Conservation (phyloP, 2,797 vertebrate species). For the Acipenser ruthenus region DNA sequence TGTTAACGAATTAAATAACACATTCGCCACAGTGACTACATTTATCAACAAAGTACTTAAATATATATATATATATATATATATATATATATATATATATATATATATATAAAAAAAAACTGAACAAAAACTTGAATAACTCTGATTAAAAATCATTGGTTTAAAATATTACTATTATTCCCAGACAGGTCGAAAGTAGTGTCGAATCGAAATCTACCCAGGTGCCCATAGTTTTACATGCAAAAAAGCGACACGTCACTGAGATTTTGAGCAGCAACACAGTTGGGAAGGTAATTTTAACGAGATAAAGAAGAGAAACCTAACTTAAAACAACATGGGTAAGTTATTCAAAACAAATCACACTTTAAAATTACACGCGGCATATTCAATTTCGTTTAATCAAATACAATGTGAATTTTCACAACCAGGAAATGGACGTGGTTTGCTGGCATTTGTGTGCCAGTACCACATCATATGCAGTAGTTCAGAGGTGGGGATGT, state of each 20-base stretch:
- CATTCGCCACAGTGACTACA: conserved; percentile 4
- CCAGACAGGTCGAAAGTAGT: background rate
- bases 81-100: background rate
- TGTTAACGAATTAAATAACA: no score
- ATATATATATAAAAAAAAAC: background rate
- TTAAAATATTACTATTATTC: no score
- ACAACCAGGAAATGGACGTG: background rate
- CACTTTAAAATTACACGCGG: background rate
- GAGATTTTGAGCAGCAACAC: background rate
- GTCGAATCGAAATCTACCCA: conserved; percentile 4
- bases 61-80: background rate
- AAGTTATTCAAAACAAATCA: background rate
- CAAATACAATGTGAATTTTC: background rate
- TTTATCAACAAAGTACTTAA: conserved; percentile 1
- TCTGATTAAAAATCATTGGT: background rate
- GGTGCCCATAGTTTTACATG: background rate
- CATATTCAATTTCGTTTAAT: background rate
- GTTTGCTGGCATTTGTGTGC: no score
- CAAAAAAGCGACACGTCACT: conserved; percentile 18
- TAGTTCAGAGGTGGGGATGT: no score
- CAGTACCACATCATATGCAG: no score
- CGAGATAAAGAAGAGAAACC: background rate
- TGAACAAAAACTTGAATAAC: background rate
- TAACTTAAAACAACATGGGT: conserved; percentile 15
- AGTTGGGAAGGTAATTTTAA: background rate